Percentiles rank a stretch among this genome's conserved stretches.
phyloP scores from a whole-genome alignment of 2,797 vertebrate species.

The Catostomus latipinnis region DNA sequence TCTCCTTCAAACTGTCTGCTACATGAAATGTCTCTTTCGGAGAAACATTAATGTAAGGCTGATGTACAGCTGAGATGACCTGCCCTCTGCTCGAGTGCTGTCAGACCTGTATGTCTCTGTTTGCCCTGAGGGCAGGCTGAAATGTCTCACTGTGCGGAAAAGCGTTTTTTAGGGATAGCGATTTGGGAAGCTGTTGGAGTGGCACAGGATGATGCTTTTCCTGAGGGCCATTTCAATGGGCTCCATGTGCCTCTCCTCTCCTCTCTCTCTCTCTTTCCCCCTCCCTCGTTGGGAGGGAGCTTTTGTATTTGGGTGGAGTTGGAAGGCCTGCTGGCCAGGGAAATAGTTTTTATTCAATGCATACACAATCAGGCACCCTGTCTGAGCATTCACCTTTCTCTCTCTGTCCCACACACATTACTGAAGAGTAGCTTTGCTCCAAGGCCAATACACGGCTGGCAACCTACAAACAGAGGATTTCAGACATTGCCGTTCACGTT shows the following conservation, averaged over 20 bases:
- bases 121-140: conserved; percentile 22
- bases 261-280: not conserved
- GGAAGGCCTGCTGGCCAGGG: conserved; percentile 61
- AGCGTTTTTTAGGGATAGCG: conserved; percentile 46
- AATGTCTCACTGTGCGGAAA: conserved; percentile 42
- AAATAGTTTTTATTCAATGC: conserved; percentile 72
- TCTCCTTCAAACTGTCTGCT: conserved; percentile 12
- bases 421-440: conserved; percentile 17
- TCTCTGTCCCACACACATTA: conserved; percentile 41
- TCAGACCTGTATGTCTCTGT: conserved; percentile 36
- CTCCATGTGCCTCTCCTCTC: conserved; percentile 20
- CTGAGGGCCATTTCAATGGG: conserved; percentile 59
- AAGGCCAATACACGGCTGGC: conserved; percentile 26
- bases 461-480: not conserved
- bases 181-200: conserved; percentile 41
- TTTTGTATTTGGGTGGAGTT: conserved; percentile 44
- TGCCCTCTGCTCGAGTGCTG: conserved; percentile 35
- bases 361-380: conserved; percentile 68
- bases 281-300: conserved; percentile 41
- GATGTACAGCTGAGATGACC: conserved; percentile 29
- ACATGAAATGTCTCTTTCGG: conserved; percentile 24
- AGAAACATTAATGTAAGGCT: conserved; percentile 33
- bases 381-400: conserved; percentile 54
- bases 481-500: not conserved
- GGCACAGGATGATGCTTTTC: conserved; percentile 53